Evolutionary conservation across 2,888 invertebrate species (phyloP).

Genomic region (Philaethria dido): DNA sequence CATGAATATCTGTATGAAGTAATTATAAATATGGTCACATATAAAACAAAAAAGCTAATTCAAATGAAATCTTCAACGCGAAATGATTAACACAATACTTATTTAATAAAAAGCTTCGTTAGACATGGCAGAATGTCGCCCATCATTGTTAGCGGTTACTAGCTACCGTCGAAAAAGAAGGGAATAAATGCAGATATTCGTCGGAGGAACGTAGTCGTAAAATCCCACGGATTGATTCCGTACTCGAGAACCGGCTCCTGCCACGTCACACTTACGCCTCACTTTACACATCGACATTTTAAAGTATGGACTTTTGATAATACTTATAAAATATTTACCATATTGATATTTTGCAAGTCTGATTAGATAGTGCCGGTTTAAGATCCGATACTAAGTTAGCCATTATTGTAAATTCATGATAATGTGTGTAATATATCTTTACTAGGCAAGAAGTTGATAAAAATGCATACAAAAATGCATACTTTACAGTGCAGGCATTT

Average conservation of each 20-base stretch:
- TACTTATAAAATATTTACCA: no score
- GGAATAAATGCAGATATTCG: slow-evolving; percentile 39
- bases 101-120: slow-evolving; percentile 30
- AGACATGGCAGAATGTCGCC: slow-evolving; percentile 35
- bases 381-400: no score
- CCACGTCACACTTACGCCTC: slow-evolving; percentile 43
- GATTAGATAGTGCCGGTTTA: no score
- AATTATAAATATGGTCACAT: slow-evolving; percentile 30
- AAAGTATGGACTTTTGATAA: background rate
- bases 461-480: no score
- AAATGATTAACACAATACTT: slow-evolving; percentile 19
- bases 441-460: no score
- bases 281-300: slow-evolving; percentile 28
- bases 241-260: slow-evolving; percentile 44
- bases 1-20: slow-evolving; percentile 39
- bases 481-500: no score
- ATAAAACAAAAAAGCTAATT: slow-evolving; percentile 12
- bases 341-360: no score
- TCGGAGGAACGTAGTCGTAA: slow-evolving; percentile 34
- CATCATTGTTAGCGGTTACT: slow-evolving; percentile 32
- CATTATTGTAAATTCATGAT: no score
- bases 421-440: no score
- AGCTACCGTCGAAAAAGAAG: slow-evolving; percentile 35
- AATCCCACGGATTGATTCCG: slow-evolving; percentile 44
- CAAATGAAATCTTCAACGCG: slow-evolving; percentile 14